A percentile compares a stretch with the other conserved stretches of the same genome.
Evolutionary conservation across 2,888 invertebrate genomes (phyloP).

Genomic region (Caenorhabditis sp.): DNA sequence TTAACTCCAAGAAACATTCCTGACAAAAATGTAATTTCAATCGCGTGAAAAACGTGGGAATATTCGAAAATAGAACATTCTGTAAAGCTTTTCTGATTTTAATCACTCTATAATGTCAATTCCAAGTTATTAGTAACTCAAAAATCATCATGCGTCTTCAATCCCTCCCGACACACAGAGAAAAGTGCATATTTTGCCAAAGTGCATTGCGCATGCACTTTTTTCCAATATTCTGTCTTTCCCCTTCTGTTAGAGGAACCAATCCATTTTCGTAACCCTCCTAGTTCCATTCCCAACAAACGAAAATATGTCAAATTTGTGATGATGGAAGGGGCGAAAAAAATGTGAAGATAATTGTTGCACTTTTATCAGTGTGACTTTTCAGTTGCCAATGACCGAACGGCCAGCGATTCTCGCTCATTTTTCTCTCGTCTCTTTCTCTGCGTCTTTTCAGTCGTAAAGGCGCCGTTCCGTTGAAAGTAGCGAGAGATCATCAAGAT

Average conservation of each 20-base stretch:
- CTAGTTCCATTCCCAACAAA: background rate
- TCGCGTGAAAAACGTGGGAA: too few species aligned
- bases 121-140: too few species aligned
- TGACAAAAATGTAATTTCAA: too few species aligned
- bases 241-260: background rate
- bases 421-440: background rate
- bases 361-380: conserved; percentile 4
- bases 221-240: background rate
- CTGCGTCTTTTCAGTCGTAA: background rate
- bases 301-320: background rate
- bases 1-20: too few species aligned
- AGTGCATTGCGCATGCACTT: conserved; percentile 4
- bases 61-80: too few species aligned
- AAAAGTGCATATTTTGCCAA: background rate
- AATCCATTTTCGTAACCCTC: background rate
- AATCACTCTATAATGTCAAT: too few species aligned
- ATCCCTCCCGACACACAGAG: background rate
- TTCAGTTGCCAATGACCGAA: background rate
- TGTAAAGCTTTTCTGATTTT: too few species aligned
- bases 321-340: background rate
- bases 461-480: background rate
- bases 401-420: background rate
- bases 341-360: background rate
- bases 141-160: background rate
- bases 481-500: background rate